phyloP scores from a whole-genome alignment of 2,888 invertebrate genomes.

The Tiliacea citrago region DNA sequence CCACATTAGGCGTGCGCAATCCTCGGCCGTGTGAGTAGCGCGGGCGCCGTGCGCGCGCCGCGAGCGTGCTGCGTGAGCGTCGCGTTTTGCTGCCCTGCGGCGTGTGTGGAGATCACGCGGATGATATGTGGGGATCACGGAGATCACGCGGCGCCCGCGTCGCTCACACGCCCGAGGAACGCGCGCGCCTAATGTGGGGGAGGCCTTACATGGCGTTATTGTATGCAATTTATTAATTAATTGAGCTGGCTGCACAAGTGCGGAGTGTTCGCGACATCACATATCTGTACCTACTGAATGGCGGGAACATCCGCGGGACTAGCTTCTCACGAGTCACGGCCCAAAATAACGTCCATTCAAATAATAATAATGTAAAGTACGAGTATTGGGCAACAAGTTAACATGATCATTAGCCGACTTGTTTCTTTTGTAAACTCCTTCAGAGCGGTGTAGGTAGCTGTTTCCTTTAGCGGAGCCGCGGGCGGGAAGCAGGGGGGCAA shows the following conservation, averaged over 20 bases:
- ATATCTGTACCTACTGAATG: background rate
- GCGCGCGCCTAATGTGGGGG: too few relatives aligned
- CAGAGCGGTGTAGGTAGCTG: background rate
- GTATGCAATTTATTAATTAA: slow-evolving; percentile 9
- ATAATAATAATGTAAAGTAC: slow-evolving; percentile 20
- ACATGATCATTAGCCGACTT: slow-evolving; percentile 16
- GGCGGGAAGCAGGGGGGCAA: too few relatives aligned
- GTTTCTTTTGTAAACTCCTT: slow-evolving; percentile 16
- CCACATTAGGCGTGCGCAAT: too few relatives aligned
- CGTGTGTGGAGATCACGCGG: too few relatives aligned
- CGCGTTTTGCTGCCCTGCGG: too few relatives aligned
- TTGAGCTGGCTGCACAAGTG: background rate
- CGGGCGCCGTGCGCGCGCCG: too few relatives aligned
- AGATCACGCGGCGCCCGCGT: too few relatives aligned
- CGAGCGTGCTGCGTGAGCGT: too few relatives aligned
- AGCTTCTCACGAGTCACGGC: background rate
- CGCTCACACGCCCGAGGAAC: too few relatives aligned
- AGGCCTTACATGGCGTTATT: slow-evolving; percentile 8
- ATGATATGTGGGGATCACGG: too few relatives aligned
- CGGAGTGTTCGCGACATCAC: background rate
- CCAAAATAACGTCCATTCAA: slow-evolving; percentile 4
- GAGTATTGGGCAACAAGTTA: slow-evolving; percentile 16
- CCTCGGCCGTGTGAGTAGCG: too few relatives aligned
- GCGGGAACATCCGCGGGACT: background rate
- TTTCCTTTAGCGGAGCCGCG: background rate